phyloP scores from a whole-genome alignment of 2,888 invertebrate genomes.

The Aromia moschata region DNA sequence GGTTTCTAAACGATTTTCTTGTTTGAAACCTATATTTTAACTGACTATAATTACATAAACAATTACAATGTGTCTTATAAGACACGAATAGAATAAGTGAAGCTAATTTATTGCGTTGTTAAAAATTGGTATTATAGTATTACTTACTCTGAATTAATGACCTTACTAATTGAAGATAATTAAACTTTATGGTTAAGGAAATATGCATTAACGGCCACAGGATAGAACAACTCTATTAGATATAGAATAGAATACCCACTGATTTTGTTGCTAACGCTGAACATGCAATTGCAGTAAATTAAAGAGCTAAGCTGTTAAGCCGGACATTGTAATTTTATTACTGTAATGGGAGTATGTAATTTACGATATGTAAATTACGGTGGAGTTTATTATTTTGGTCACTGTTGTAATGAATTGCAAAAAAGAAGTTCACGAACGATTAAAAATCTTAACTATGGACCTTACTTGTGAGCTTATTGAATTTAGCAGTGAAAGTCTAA shows the following conservation, averaged over 20 bases:
- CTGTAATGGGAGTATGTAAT: no score
- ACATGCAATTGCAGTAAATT: not conserved
- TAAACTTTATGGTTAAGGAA: constrained; percentile 1
- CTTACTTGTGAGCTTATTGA: no score
- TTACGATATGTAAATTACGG: no score
- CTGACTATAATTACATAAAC: no score
- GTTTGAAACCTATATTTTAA: not conserved
- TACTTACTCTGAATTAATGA: constrained; percentile 10
- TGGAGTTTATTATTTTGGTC: no score
- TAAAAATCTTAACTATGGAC: no score
- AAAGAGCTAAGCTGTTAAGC: not conserved
- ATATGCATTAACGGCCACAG: not conserved
- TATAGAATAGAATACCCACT: not conserved
- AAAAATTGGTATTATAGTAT: constrained; percentile 32
- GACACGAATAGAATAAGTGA: constrained; percentile 35
- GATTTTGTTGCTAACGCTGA: constrained; percentile 2
- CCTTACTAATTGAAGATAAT: constrained; percentile 12
- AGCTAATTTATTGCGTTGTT: constrained; percentile 35
- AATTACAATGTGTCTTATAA: constrained; percentile 35
- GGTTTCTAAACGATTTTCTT: not conserved
- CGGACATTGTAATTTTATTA: not conserved
- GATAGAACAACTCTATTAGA: not conserved
- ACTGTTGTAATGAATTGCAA: no score
- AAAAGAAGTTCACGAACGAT: no score
- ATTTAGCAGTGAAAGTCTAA: no score